phyloP scores from a whole-genome alignment of 2,113 vertebrate species.

The Odontophorus gujanensis region DNA sequence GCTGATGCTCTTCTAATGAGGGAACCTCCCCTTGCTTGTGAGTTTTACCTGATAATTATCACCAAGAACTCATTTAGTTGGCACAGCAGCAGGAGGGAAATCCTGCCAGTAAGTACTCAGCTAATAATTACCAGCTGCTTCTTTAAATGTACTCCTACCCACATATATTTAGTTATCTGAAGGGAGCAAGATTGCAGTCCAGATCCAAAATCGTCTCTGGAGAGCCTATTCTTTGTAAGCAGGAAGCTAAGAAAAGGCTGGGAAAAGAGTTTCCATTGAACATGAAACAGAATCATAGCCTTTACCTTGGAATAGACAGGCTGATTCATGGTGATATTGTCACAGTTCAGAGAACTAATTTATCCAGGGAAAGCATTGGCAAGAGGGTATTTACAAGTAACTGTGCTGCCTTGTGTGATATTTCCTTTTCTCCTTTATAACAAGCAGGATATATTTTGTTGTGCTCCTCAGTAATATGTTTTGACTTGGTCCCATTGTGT shows the following conservation, averaged over 20 bases:
- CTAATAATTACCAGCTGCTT: constrained; percentile 56
- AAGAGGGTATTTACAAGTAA: constrained; percentile 23
- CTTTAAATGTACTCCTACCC: constrained; percentile 59
- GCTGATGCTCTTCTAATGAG: constrained; percentile 1
- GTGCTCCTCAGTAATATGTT: not conserved
- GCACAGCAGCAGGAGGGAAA: constrained; percentile 58
- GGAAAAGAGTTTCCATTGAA: constrained; percentile 21
- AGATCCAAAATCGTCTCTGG: constrained; percentile 45
- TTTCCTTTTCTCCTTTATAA: constrained; percentile 5
- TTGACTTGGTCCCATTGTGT: not conserved
- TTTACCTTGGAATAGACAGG: constrained; percentile 5
- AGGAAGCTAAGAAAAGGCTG: constrained; percentile 46
- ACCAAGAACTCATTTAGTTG: constrained; percentile 39
- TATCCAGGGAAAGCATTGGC: not conserved
- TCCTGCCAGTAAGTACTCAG: constrained; percentile 63
- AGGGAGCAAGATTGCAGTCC: constrained; percentile 28
- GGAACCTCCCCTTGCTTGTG: constrained; percentile 33
- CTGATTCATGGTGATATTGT: constrained; percentile 19
- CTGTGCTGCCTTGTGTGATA: not conserved
- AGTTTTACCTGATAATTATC: constrained; percentile 53
- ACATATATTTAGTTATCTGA: constrained; percentile 61
- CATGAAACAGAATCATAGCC: fast-evolving
- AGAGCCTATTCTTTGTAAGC: constrained; percentile 56
- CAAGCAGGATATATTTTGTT: constrained; percentile 25
- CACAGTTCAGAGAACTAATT: constrained; percentile 4